Percentiles rank a stretch among this genome's conserved stretches.
Conservation (phyloP, 2,797 vertebrate genomes). For the Leptoclinus maculatus region DNA sequence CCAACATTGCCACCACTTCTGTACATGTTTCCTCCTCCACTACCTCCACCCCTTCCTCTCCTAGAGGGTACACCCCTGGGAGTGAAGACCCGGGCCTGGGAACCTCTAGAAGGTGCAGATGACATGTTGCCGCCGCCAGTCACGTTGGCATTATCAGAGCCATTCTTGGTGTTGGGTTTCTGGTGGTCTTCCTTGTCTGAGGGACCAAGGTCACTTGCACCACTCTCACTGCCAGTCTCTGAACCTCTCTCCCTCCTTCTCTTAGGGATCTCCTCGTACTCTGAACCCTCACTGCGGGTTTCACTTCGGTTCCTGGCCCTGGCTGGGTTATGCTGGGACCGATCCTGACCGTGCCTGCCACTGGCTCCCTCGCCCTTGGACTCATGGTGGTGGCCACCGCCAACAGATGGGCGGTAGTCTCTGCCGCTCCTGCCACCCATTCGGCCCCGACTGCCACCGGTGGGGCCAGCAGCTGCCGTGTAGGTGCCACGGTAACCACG, state of each 20-base stretch:
- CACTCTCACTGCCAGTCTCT: slow-evolving; percentile 93
- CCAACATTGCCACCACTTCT: slow-evolving; percentile 75
- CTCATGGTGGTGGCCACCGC: slow-evolving; percentile 83
- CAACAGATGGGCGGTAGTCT: slow-evolving; percentile 83
- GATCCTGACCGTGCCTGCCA: slow-evolving; percentile 74
- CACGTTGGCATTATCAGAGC: slow-evolving; percentile 63
- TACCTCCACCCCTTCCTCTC: slow-evolving; percentile 88
- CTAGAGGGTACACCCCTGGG: slow-evolving; percentile 94
- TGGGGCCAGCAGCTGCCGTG: slow-evolving; percentile 80
- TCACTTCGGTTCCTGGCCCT: slow-evolving; percentile 91
- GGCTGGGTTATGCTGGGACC: slow-evolving; percentile 83
- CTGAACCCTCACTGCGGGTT: slow-evolving; percentile 93
- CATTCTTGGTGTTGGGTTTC: slow-evolving; percentile 76
- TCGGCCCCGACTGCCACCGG: slow-evolving; percentile 83
- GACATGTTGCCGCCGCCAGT: slow-evolving; percentile 38
- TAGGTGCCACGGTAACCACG: slow-evolving; percentile 91
- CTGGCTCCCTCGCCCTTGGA: slow-evolving; percentile 74
- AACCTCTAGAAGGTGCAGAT: slow-evolving; percentile 73
- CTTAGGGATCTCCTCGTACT: slow-evolving; percentile 95
- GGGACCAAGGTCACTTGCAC: slow-evolving; percentile 87
- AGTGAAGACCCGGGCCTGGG: slow-evolving; percentile 91
- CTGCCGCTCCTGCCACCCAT: slow-evolving; percentile 83
- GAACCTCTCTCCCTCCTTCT: slow-evolving; percentile 92
- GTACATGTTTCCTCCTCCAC: slow-evolving; percentile 80
- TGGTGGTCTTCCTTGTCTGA: slow-evolving; percentile 88